These are phyloP conservation scores for Laupala kohalensis DNA, from an alignment of 1,140 invertebrate species.

Conservation along the genomic window DNA sequence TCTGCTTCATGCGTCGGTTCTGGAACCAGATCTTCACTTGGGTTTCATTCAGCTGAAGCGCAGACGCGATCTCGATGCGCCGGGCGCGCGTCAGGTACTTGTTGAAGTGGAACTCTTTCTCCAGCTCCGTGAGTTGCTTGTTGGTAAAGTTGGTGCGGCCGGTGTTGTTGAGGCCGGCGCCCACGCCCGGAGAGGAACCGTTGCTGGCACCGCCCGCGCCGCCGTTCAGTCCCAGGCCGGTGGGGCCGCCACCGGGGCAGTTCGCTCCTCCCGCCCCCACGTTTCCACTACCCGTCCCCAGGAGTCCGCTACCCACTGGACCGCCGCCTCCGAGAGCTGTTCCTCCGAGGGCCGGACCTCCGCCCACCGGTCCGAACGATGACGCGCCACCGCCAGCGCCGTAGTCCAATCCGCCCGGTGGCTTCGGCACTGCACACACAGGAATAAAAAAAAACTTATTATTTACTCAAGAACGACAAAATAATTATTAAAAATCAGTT, in stretches of 20 bases:
- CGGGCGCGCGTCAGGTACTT: conserved; percentile 94
- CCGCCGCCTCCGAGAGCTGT: conserved; percentile 21
- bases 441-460: not conserved
- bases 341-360: conserved; percentile 50
- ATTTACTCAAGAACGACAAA: not conserved
- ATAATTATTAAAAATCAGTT: not conserved
- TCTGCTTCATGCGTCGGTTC: conserved; percentile 86
- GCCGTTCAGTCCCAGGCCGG: conserved; percentile 15
- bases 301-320: not conserved
- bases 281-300: conserved; percentile 16
- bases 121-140: conserved; percentile 95
- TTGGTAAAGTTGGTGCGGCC: conserved; percentile 97
- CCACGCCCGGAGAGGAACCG: conserved; percentile 15
- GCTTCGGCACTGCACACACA: not conserved
- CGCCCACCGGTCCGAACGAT: conserved; percentile 49
- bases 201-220: conserved; percentile 17
- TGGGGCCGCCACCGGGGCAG: conserved; percentile 14
- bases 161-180: conserved; percentile 56
- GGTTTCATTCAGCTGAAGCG: conserved; percentile 92
- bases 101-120: conserved; percentile 99
- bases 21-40: conserved; percentile 91
- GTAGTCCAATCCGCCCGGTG: not conserved
- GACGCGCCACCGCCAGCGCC: not conserved
- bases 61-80: conserved; percentile 93
- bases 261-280: conserved; percentile 13